Evolutionary conservation across 2,113 vertebrate species (phyloP).

Genomic region (Strix aluco): DNA sequence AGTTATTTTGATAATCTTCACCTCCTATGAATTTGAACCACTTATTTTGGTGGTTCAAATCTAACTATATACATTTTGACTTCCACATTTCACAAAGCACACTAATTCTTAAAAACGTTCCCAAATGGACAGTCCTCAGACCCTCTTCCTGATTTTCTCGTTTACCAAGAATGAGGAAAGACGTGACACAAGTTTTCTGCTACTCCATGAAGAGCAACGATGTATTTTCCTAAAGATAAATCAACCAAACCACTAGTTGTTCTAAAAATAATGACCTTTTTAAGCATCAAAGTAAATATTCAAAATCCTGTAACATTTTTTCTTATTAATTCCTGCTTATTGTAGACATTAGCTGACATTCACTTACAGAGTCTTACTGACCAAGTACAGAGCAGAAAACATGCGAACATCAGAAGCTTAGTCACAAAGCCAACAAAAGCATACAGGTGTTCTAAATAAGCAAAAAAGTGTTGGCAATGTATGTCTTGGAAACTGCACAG

Average conservation of each 20-base stretch:
- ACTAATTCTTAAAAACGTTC: not conserved
- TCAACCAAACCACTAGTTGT: not conserved
- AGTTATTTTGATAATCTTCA: not conserved
- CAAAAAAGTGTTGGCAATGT: not conserved
- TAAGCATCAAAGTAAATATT: not conserved
- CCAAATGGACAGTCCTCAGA: not conserved
- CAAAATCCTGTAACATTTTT: not conserved
- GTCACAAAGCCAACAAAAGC: not conserved
- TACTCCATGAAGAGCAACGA: not conserved
- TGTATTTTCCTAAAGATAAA: not conserved
- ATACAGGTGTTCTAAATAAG: not conserved
- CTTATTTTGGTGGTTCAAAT: not conserved
- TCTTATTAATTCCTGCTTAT: not conserved
- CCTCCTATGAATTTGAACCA: not conserved
- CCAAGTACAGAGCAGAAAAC: not conserved
- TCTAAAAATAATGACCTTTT: not conserved
- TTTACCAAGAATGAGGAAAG: not conserved
- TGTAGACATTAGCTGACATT: not conserved
- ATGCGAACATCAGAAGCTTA: not conserved
- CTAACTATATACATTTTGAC: not conserved
- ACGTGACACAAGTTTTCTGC: not conserved
- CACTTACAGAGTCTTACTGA: not conserved
- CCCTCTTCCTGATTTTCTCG: not conserved
- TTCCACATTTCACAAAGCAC: not conserved
- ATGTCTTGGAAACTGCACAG: not conserved